Evolutionary conservation across 2,888 invertebrate genomes (phyloP).

Genomic region (Rotaria magnacalcarata): DNA sequence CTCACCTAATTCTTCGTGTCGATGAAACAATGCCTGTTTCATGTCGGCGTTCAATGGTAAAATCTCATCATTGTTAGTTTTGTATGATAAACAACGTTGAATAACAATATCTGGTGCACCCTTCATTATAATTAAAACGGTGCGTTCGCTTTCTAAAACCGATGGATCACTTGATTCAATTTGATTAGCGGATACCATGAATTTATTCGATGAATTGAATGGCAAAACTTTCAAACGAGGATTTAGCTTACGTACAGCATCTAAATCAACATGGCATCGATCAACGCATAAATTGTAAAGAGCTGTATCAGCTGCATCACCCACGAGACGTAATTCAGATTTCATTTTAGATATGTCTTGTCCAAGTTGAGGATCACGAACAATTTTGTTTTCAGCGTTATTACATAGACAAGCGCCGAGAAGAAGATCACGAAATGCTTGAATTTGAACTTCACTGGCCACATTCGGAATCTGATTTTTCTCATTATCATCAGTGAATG

Average conservation of each 20-base stretch:
- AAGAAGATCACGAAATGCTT: conserved; percentile 4
- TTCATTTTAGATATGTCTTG: too few species aligned
- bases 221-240: conserved; percentile 10
- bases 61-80: conserved; percentile 33
- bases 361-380: not conserved
- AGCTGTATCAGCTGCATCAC: conserved; percentile 26
- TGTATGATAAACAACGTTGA: conserved; percentile 33
- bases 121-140: conserved; percentile 38
- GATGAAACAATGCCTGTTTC: conserved; percentile 30
- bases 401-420: conserved; percentile 4
- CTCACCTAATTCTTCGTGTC: conserved; percentile 37
- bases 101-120: conserved; percentile 41
- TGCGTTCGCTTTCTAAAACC: not conserved
- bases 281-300: not conserved
- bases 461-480: not conserved
- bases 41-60: conserved; percentile 27
- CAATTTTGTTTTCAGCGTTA: not conserved
- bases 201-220: conserved; percentile 42
- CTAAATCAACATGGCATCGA: not conserved
- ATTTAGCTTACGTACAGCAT: not conserved
- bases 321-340: not conserved
- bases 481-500: not conserved
- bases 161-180: not conserved
- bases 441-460: not conserved
- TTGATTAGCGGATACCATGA: conserved; percentile 36